phyloP scores from a whole-genome alignment of 2,888 invertebrate species.

The Heterodera filipjevi region DNA sequence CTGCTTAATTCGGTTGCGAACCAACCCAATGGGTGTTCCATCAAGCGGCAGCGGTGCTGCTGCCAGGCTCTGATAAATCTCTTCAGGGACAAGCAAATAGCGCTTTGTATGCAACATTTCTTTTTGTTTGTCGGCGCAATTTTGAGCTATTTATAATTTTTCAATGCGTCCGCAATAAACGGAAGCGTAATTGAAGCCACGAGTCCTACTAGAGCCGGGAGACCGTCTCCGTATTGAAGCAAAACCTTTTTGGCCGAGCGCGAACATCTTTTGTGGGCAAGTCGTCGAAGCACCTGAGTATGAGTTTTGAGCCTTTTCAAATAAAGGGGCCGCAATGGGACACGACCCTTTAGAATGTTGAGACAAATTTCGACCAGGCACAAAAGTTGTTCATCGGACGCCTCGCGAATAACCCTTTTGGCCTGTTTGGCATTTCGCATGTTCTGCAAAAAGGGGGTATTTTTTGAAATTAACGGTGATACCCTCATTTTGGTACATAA shows the following conservation, averaged over 20 bases:
- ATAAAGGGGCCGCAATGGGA: background rate
- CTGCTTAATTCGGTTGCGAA: too few relatives aligned
- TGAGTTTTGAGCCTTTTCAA: background rate
- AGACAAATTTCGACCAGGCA: too few relatives aligned
- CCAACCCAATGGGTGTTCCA: too few relatives aligned
- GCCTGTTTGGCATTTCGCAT: background rate
- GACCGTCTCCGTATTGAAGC: slow-evolving; percentile 21
- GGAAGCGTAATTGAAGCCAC: slow-evolving; percentile 14
- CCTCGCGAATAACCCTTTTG: background rate
- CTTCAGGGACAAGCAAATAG: too few relatives aligned
- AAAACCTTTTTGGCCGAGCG: too few relatives aligned
- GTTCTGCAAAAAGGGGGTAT: background rate
- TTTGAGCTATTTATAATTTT: background rate
- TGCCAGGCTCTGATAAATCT: too few relatives aligned
- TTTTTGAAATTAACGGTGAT: background rate
- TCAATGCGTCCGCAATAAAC: background rate
- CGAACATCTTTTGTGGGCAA: background rate
- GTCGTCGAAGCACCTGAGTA: background rate
- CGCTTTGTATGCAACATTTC: too few relatives aligned
- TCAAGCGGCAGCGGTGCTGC: too few relatives aligned
- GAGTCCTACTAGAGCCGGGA: background rate
- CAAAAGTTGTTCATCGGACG: slow-evolving; percentile 15
- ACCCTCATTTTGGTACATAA: background rate
- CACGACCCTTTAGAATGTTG: too few relatives aligned
- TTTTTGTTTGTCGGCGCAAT: slow-evolving; percentile 14